Conservation (phyloP, 2,888 invertebrate species). For the Calliphora vomitoria region DNA sequence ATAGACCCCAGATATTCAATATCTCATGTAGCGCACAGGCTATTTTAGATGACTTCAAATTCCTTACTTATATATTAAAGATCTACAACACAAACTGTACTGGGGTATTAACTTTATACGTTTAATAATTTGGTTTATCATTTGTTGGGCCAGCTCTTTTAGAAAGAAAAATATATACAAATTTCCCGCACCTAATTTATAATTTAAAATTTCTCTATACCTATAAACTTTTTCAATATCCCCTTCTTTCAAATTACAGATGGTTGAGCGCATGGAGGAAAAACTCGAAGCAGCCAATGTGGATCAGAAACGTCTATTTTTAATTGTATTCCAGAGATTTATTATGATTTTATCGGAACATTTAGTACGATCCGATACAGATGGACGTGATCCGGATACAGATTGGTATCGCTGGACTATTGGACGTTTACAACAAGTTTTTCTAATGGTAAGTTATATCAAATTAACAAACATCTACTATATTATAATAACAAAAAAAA, state of each 20-base stretch:
- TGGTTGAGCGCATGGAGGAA: conserved; percentile 98
- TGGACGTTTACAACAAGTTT: conserved; percentile 97
- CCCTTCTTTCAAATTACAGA: conserved; percentile 84
- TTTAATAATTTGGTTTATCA: too few species aligned
- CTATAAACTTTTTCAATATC: not conserved
- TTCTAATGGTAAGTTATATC: conserved; percentile 90
- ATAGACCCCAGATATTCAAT: too few species aligned
- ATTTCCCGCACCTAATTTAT: too few species aligned
- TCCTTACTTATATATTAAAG: too few species aligned
- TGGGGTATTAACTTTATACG: too few species aligned
- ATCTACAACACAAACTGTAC: too few species aligned
- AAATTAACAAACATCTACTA: not conserved
- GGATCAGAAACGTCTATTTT: conserved; percentile 97
- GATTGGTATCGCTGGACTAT: conserved; percentile 98
- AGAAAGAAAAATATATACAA: too few species aligned
- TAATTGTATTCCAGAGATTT: conserved; percentile 98
- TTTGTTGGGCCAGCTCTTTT: too few species aligned
- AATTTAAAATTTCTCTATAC: too few species aligned
- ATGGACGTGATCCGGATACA: conserved; percentile 96
- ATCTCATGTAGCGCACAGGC: too few species aligned
- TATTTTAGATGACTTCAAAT: too few species aligned
- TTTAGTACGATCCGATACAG: conserved; percentile 96
- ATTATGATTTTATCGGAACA: conserved; percentile 99
- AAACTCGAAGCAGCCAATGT: conserved; percentile 96
- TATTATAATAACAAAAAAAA: not conserved